These are phyloP conservation scores for Mus pahari DNA, from an alignment of 2,113 vertebrate species.

Conservation along the genomic window DNA sequence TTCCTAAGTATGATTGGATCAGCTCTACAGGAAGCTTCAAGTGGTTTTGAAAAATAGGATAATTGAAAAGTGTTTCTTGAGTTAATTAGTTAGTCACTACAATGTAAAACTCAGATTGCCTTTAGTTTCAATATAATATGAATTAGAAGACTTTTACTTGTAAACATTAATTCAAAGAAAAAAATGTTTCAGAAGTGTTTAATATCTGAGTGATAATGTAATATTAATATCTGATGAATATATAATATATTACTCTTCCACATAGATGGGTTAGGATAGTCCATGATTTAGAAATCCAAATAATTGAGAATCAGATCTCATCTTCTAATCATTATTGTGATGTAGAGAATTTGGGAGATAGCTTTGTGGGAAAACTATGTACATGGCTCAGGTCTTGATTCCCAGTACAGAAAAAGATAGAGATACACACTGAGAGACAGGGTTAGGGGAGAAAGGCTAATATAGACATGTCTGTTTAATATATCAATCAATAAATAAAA, in stretches of 20 bases:
- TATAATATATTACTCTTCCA: not conserved
- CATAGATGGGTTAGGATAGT: not conserved
- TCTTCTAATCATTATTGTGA: not conserved
- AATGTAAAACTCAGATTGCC: conserved; percentile 35
- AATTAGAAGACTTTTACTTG: not conserved
- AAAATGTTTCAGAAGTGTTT: not conserved
- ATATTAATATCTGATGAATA: not conserved
- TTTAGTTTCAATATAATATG: not conserved
- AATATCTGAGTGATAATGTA: not conserved
- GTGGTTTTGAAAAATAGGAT: not conserved
- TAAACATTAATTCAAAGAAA: not conserved
- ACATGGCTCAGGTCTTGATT: not conserved
- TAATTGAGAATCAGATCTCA: not conserved
- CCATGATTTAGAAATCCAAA: not conserved
- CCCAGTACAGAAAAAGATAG: not conserved
- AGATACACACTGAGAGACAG: not conserved
- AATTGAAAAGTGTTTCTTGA: not conserved
- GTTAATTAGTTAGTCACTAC: conserved; percentile 37
- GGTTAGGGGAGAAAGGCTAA: not conserved
- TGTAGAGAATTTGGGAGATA: not conserved
- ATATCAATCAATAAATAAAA: not conserved
- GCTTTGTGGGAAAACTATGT: not conserved
- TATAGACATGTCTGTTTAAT: too few relatives aligned
- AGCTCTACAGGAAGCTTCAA: conserved; percentile 5
- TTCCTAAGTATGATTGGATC: not conserved